phyloP scores from a whole-genome alignment of 2,113 vertebrate species.

The Halcyon senegalensis region DNA sequence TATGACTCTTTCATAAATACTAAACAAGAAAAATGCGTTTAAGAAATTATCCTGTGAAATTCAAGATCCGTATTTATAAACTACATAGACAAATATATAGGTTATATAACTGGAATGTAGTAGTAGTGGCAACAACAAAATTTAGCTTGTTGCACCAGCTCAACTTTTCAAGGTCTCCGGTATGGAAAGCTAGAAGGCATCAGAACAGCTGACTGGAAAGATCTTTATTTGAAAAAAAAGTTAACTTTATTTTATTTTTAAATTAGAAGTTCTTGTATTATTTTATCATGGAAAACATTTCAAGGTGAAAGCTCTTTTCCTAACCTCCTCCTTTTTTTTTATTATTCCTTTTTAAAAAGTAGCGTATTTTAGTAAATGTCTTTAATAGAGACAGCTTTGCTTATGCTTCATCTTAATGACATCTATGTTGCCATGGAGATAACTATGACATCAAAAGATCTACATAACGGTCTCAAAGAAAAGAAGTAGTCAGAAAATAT shows the following conservation, averaged over 20 bases:
- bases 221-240: not conserved
- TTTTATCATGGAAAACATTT: not conserved
- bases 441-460: conserved; percentile 14
- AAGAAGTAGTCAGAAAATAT: conserved; percentile 24
- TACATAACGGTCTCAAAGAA: conserved; percentile 38
- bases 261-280: not conserved
- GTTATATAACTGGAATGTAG: not conserved
- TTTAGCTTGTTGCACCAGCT: conserved; percentile 9
- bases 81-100: not conserved
- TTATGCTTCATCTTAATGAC: conserved; percentile 7
- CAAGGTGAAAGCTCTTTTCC: not conserved
- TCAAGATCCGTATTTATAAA: not conserved
- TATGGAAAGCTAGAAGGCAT: not conserved
- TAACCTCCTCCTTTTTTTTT: not conserved
- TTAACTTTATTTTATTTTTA: not conserved
- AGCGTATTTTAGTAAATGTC: not conserved
- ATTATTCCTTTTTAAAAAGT: not conserved
- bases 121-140: conserved; percentile 30
- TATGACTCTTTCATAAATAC: not conserved
- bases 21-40: not conserved
- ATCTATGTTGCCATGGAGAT: not conserved
- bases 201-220: not conserved
- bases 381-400: not conserved
- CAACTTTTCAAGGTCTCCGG: not conserved
- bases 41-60: not conserved